Evolutionary conservation across 2,113 vertebrate species (phyloP), one percentile per base, ranked within the genome.

Genomic region (Tympanuchus pallidicinctus): DNA sequence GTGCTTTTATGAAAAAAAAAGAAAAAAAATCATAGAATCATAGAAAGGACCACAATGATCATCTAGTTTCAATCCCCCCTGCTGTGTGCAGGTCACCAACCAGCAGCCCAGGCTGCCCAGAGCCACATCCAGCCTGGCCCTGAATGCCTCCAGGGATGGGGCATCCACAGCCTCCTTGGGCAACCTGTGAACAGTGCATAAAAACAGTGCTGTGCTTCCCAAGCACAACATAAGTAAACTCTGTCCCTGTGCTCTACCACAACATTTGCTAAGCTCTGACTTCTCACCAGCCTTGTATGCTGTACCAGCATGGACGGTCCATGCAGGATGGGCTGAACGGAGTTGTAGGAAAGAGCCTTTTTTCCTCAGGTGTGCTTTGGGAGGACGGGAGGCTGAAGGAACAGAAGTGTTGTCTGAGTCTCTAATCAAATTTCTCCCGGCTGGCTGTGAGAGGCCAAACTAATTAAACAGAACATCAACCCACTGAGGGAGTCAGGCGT

Each of bases 291-390:
- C 63, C 47, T 76, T 5, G 28, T 6, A 38, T 60, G 32, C 27
- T 1, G 0, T 30, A 6, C 25, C 2, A 0, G 30, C 70, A 38
- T n/a, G n/a, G 81, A 11, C 1, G 24, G 28, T 24, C 25, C 52
- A 21, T 11, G 3, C 45, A 27, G 52, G 19, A 5, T 25, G 42
- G 25, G 30, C 56, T 65, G 7, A 6, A 6, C 8, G 28, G 76
- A 61, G 28, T 2, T n/a, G 40, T 4, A 48, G 25, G 14, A 50
- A 42, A 10, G 30, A 36, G 10, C 1, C 3, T 6, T 34, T 59
- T 43, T 43, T 42, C 61, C 8, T 63, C 19, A 17, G 63, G 9
- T 0, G 3, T 7, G 7, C 52, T 38, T 63, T 8, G 34, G 56
- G 50, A 81, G 65, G 36, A 38, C 4, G 0, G 2, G 66, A 69